Base-by-base conservation (phyloP, 2,797 vertebrate genomes). In the Mormyrus hasselquistii region DNA sequence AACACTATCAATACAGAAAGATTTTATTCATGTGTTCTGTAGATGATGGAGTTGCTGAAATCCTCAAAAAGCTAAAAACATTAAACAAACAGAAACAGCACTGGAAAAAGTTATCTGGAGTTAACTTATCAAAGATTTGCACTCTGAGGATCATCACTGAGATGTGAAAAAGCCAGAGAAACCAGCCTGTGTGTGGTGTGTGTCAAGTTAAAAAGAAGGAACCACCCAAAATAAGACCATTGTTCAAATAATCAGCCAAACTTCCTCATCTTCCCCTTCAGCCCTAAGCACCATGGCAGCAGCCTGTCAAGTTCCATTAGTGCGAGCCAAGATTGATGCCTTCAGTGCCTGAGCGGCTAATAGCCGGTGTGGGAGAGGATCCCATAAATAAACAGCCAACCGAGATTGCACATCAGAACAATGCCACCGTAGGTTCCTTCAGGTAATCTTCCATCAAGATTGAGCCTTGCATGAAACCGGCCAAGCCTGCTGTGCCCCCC, bases 161-260 rank as follows among this genome's bases (percentile, higher is more conserved):
- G 84, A 52, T 89, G 88, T 88, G 88, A 65, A 82, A 52, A 82
- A 50, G 85, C 25, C 29, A 19, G 57, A 65, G 86, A 69, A 65
- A 65, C 55, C 57, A 49, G 59, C n/a, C 7, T 47, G 88, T 87
- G 89, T 85, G 79, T 47, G 41, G 47, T 85, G 84, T 47, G 38
- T 47, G 89, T 89, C 73, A 87, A n/a, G 41, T 52, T 22, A 88
- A 91, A 88, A 91, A 89, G 65, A 50, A 91, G 91, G 91, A 93
- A 92, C 90, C 91, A 90, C 89, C 86, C 91, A 90, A 93, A 92
- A 92, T 91, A 93, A 93, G 90, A 89, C 91, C 89, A 93, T 93
- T 93, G 92, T 94, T 92, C 87, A 90, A 59, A 89, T 91, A 92
- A 93, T 92, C 92, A 91, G 92, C 76, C 90, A 91, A 91, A 93